Base-by-base conservation (phyloP, 1,140 invertebrate species). In the Bombus impatiens region DNA sequence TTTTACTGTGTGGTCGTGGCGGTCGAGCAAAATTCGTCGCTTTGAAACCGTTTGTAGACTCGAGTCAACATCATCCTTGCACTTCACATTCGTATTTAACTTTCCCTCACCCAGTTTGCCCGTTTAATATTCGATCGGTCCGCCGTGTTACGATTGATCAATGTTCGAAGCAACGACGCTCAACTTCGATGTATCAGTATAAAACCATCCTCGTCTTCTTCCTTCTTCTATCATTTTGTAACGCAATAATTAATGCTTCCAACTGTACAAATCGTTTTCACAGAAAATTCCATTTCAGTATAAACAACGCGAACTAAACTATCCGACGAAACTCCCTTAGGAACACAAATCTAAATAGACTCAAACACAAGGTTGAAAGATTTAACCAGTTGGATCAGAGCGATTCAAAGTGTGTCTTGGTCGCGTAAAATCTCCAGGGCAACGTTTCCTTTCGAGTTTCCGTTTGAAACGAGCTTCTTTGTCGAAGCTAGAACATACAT, bases 101-200 rank as follows among this genome's bases (percentile, higher is more conserved):
- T 84, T 75, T 35, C 65, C 82, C 47, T 57, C 75, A 65, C 22
- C 18, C 75, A 18, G 75, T 70, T 84, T 70, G 22, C 82, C 44
- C 70, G 65, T n/a, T 84, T 78, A 84, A 84, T 84, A 84, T 84
- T 84, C 82, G 82, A 70, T 80, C n/a, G 53, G 53, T 25, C 40
- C 37, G 10, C 28, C 47, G 75, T 68, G 40, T 57, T 47, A 44
- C 28, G 44, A 42, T 28, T 42, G n/a, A 42, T 57, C 44, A 25
- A 79, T 53, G 53, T 53, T 37, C 65, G 4, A 6, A 42, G n/a
- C 67, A 78, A 37, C 70, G 59, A 67, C 22, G 78, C 67, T 81
- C 81, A 88, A 85, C 65, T 81, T 13, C 59, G 28, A n/a, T 59
- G 25, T 3, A 59, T 59, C 57, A 22, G 3, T 62, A n/a, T n/a